phyloP scores from a whole-genome alignment of 2,888 invertebrate genomes.

The Cataglyphis cursor region DNA sequence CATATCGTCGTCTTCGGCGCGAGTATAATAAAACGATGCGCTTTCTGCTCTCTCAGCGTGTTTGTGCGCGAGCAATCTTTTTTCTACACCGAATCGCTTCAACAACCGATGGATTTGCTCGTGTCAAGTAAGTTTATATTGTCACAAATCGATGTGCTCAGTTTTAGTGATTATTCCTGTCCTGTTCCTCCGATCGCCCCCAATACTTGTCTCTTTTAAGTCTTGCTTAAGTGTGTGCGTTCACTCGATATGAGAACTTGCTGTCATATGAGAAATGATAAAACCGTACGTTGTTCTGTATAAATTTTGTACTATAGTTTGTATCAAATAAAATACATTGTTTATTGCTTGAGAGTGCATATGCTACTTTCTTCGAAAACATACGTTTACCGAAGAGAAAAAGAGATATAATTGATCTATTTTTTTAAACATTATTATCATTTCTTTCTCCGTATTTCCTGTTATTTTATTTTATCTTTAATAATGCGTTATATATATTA shows the following conservation, averaged over 20 bases:
- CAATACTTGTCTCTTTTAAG: constrained; percentile 27
- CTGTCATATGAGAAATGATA: constrained; percentile 81
- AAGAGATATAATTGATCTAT: not conserved
- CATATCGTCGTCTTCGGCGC: constrained; percentile 34
- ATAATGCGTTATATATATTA: not conserved
- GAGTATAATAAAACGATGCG: constrained; percentile 37
- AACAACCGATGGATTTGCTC: constrained; percentile 81
- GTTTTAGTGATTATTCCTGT: constrained; percentile 74
- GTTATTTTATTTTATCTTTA: constrained; percentile 15
- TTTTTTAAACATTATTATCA: constrained; percentile 1
- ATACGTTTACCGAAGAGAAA: not conserved
- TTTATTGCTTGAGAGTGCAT: constrained; percentile 88
- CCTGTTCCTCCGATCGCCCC: constrained; percentile 23
- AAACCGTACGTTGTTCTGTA: constrained; percentile 85
- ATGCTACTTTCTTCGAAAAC: not conserved
- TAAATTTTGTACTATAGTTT: constrained; percentile 90
- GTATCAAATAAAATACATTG: constrained; percentile 88
- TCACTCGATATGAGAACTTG: constrained; percentile 77
- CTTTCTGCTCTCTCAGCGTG: constrained; percentile 61
- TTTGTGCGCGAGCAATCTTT: constrained; percentile 64
- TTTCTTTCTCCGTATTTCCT: constrained; percentile 1
- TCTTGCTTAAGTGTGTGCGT: constrained; percentile 80
- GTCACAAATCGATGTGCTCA: constrained; percentile 82
- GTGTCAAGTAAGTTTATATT: constrained; percentile 82
- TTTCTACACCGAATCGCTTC: constrained; percentile 75